phyloP scores from a whole-genome alignment of 2,113 vertebrate genomes.

The Formicarius rufipectus region DNA sequence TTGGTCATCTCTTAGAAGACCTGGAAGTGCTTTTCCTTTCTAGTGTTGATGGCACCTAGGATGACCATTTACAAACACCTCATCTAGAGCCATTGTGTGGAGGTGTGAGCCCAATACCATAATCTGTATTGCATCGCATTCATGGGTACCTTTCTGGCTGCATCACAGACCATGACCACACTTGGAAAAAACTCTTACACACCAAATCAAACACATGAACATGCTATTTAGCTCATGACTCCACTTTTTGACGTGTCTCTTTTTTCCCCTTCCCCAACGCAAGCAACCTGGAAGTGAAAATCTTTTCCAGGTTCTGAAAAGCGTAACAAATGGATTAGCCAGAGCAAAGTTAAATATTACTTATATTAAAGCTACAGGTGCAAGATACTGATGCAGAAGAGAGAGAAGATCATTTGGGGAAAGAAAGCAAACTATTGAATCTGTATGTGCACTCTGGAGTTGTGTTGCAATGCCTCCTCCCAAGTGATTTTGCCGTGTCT shows the following conservation, averaged over 20 bases:
- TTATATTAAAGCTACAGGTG: not conserved
- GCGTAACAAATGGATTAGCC: not conserved
- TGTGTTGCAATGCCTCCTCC: not conserved
- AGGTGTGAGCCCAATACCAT: not conserved
- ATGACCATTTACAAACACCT: not conserved
- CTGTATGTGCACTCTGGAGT: not conserved
- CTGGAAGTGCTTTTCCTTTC: not conserved
- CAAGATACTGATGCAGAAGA: not conserved
- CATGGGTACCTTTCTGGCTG: accelerated
- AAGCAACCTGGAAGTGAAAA: not conserved
- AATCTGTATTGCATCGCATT: not conserved
- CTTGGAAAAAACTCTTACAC: not conserved
- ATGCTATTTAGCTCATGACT: not conserved
- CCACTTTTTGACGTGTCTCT: not conserved
- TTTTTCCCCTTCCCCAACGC: not conserved
- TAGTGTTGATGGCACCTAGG: not conserved
- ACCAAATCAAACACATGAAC: not conserved
- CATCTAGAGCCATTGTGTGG: not conserved
- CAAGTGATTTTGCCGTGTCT: not conserved
- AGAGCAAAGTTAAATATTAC: not conserved
- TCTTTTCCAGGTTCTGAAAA: not conserved
- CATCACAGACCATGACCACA: not conserved
- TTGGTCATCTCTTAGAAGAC: not conserved
- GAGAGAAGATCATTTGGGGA: accelerated
- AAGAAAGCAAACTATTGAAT: accelerated